phyloP scores from a whole-genome alignment of 2,888 invertebrate species.

The Chaetogeoica ovagalla region DNA sequence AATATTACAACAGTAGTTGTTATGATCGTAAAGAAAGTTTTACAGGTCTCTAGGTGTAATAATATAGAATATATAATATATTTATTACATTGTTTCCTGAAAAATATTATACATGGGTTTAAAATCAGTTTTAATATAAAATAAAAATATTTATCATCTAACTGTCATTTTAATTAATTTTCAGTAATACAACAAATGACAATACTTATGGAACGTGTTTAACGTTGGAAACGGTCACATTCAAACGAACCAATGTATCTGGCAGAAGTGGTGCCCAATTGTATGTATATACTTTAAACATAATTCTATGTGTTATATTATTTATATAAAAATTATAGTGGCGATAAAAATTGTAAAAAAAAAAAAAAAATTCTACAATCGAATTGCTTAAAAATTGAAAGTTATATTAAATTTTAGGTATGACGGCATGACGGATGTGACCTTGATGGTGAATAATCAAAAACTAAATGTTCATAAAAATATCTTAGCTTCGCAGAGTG shows the following conservation, averaged over 20 bases:
- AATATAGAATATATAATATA: background rate
- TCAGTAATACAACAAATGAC: background rate
- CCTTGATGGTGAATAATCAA: constrained; percentile 3
- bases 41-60: no score
- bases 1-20: no score
- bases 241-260: background rate
- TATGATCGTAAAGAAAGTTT: no score
- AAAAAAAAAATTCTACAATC: background rate
- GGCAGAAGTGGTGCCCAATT: background rate
- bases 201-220: background rate
- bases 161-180: background rate
- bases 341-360: no score
- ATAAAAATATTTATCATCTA: background rate
- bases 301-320: background rate
- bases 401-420: background rate
- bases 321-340: background rate
- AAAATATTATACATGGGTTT: no score
- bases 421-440: background rate
- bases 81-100: no score
- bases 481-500: constrained; percentile 11
- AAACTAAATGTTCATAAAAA: constrained; percentile 23
- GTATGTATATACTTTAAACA: constrained; percentile 1
- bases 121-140: no score
- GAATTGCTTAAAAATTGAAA: background rate
- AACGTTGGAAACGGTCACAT: background rate